A percentile compares a stretch with the other conserved stretches of the same genome.
phyloP scores from a whole-genome alignment of 2,113 vertebrate species.

The Ahaetulla prasina region DNA sequence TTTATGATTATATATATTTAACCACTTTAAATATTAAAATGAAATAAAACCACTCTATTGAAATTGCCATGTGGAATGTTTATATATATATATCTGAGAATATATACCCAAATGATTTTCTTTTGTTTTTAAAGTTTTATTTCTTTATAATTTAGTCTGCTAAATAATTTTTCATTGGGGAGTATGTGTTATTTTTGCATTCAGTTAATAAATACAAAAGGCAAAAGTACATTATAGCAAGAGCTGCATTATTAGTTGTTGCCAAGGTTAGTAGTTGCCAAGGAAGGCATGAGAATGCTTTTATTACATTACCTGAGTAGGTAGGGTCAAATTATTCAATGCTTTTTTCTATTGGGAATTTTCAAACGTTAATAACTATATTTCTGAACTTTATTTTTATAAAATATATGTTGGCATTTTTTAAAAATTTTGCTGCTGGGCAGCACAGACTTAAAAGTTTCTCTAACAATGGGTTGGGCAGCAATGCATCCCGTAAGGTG shows the following conservation, averaged over 20 bases:
- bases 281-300: neutral
- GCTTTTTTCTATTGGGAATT: neutral
- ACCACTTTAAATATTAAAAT: neutral
- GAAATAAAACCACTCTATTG: neutral
- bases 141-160: neutral
- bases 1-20: neutral
- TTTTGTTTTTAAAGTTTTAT: neutral
- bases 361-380: neutral
- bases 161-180: neutral
- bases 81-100: neutral
- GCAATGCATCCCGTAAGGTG: neutral
- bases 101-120: neutral
- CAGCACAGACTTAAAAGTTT: neutral
- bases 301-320: neutral
- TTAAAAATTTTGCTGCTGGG: neutral
- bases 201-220: neutral
- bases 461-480: neutral
- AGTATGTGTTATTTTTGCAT: neutral
- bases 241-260: neutral
- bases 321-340: neutral
- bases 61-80: neutral
- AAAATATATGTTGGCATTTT: neutral
- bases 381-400: neutral
- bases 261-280: neutral
- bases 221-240: neutral